These are phyloP conservation scores for Esox masquinongy DNA, from an alignment of 2,797 vertebrate species.

Conservation along the genomic window DNA sequence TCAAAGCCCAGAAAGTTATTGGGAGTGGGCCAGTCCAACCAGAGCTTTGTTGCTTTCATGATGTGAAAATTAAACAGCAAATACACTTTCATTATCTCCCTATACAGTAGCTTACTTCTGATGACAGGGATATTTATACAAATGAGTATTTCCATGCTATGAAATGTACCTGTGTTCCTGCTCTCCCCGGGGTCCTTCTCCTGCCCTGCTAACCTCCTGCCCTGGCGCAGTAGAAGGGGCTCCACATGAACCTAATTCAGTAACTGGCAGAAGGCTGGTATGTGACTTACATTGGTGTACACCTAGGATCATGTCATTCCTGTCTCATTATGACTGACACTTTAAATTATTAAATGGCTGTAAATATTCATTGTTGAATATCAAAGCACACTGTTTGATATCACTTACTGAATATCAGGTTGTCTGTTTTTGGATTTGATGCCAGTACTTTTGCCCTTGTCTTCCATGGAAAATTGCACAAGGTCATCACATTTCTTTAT, in stretches of 20 bases:
- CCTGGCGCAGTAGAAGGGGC: conserved; percentile 78
- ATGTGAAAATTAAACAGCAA: conserved; percentile 51
- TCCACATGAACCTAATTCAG: conserved; percentile 33
- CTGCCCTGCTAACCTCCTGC: conserved; percentile 80
- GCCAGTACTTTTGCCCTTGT: conserved; percentile 38
- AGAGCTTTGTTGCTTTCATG: conserved; percentile 41
- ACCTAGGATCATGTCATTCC: background rate
- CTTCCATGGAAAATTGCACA: conserved; percentile 25
- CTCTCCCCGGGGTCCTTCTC: conserved; percentile 83
- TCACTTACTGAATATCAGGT: conserved; percentile 20
- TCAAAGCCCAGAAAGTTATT: conserved; percentile 34
- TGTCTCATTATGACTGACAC: conserved; percentile 51
- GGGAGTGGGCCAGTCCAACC: conserved; percentile 39
- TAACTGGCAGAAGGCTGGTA: background rate
- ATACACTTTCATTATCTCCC: conserved; percentile 32
- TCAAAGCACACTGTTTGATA: conserved; percentile 28
- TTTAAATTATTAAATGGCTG: conserved; percentile 49
- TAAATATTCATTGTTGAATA: conserved; percentile 57
- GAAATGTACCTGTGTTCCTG: conserved; percentile 54
- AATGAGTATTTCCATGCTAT: background rate
- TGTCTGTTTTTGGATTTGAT: conserved; percentile 42
- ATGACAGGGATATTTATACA: background rate
- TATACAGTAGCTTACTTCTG: background rate
- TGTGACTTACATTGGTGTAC: background rate
- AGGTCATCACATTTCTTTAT: background rate